These are phyloP conservation scores for Cyrtorhinus lividipennis DNA, from an alignment of 1,140 invertebrate genomes.

Conservation along the genomic window DNA sequence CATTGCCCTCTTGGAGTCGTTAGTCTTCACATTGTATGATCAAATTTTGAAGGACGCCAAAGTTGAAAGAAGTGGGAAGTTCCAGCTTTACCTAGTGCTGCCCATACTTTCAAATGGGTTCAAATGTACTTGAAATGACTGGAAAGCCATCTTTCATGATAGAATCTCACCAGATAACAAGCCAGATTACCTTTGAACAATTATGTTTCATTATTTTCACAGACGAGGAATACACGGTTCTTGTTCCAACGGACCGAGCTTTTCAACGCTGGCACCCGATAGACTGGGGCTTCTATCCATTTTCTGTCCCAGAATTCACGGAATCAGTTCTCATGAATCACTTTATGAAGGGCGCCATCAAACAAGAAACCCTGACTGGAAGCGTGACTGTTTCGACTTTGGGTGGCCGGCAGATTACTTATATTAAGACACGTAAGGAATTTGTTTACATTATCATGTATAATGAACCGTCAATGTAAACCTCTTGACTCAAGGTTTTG, in stretches of 20 bases:
- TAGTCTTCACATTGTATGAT: too few relatives aligned
- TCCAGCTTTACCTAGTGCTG: too few relatives aligned
- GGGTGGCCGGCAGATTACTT: slow-evolving; percentile 38
- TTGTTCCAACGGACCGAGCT: slow-evolving; percentile 45
- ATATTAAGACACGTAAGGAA: slow-evolving; percentile 37
- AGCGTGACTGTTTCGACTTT: slow-evolving; percentile 37
- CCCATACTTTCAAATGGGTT: too few relatives aligned
- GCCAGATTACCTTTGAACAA: too few relatives aligned
- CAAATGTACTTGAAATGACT: too few relatives aligned
- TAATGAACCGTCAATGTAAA: too few relatives aligned
- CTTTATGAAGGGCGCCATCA: slow-evolving; percentile 40
- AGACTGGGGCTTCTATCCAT: slow-evolving; percentile 53
- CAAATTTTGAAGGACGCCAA: too few relatives aligned
- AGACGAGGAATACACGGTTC: slow-evolving; percentile 44
- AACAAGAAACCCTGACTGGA: slow-evolving; percentile 38
- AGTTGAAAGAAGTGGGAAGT: too few relatives aligned
- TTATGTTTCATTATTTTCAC: slow-evolving; percentile 26
- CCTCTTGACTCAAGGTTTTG: too few relatives aligned
- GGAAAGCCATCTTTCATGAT: too few relatives aligned
- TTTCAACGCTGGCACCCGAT: slow-evolving; percentile 51
- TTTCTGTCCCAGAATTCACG: slow-evolving; percentile 47
- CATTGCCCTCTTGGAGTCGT: too few relatives aligned
- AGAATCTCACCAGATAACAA: too few relatives aligned
- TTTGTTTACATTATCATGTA: neutral
- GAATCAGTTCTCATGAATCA: slow-evolving; percentile 44